A percentile compares a stretch with the other conserved stretches of the same genome.
Conservation (phyloP, 2,797 vertebrate genomes). For the Hozukius guyotensis region DNA sequence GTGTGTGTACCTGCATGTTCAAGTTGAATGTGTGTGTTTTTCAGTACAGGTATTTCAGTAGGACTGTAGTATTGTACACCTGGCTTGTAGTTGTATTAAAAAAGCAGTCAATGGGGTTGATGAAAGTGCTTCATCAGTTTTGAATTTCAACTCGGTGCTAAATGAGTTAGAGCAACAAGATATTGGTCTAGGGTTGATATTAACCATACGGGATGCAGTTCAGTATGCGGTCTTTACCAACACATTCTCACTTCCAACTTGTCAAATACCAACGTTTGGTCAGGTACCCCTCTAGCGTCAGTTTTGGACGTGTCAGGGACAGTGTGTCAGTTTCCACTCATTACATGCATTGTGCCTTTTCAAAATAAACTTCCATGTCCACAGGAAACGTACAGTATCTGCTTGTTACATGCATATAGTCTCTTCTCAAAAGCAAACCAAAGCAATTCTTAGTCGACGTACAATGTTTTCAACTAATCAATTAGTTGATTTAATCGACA, state of each 20-base stretch:
- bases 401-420: too few relatives aligned
- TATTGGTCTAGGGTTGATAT: background rate
- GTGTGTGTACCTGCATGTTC: background rate
- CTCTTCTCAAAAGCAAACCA: too few relatives aligned
- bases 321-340: background rate
- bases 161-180: background rate
- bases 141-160: constrained; percentile 19
- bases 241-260: background rate
- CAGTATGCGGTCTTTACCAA: background rate
- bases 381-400: background rate
- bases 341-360: background rate
- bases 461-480: too few relatives aligned
- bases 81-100: constrained; percentile 7
- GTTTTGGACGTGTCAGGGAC: background rate
- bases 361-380: background rate
- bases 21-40: constrained; percentile 23
- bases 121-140: constrained; percentile 54
- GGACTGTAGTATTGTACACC: background rate
- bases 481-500: too few relatives aligned
- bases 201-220: background rate
- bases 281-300: background rate
- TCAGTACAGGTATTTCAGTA: constrained; percentile 3
- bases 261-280: background rate
- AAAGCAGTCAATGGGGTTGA: constrained; percentile 17
- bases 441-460: too few relatives aligned